Evolutionary conservation across 2,888 invertebrate genomes (phyloP).

Genomic region (Autographa pulchrina): DNA sequence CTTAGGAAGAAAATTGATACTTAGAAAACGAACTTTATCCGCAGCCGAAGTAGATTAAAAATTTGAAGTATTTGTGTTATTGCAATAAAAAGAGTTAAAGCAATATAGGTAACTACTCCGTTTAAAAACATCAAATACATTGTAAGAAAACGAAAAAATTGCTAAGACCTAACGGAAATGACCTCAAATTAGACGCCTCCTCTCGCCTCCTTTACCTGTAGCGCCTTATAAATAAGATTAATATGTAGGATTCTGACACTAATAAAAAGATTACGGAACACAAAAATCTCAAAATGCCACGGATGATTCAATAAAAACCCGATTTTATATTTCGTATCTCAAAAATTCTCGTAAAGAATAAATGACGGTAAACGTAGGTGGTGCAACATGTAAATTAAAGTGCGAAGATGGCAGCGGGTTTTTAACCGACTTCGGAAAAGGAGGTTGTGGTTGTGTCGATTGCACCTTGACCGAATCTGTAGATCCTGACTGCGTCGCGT

Average conservation of each 20-base stretch:
- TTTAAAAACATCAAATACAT: too few relatives aligned
- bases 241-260: not conserved
- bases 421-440: not conserved
- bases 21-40: too few relatives aligned
- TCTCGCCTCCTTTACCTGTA: not conserved
- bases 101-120: too few relatives aligned
- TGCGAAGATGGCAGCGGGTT: constrained; percentile 2
- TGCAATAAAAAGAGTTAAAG: too few relatives aligned
- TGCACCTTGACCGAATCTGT: constrained; percentile 83
- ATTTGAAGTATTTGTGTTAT: too few relatives aligned
- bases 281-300: constrained; percentile 16
- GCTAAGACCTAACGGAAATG: not conserved
- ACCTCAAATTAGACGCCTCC: not conserved
- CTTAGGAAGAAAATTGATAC: too few relatives aligned
- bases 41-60: too few relatives aligned
- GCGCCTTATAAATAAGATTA: not conserved
- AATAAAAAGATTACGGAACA: constrained; percentile 17
- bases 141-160: not conserved
- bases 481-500: constrained; percentile 76
- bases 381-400: constrained; percentile 1
- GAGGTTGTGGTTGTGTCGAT: constrained; percentile 40
- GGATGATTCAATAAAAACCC: constrained; percentile 29
- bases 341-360: constrained; percentile 11
- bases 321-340: constrained; percentile 24
- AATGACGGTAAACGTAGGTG: constrained; percentile 29